Evolutionary conservation across 2,888 invertebrate species (phyloP), one percentile per base, ranked within the genome.

Genomic region (Plebejus anna): DNA sequence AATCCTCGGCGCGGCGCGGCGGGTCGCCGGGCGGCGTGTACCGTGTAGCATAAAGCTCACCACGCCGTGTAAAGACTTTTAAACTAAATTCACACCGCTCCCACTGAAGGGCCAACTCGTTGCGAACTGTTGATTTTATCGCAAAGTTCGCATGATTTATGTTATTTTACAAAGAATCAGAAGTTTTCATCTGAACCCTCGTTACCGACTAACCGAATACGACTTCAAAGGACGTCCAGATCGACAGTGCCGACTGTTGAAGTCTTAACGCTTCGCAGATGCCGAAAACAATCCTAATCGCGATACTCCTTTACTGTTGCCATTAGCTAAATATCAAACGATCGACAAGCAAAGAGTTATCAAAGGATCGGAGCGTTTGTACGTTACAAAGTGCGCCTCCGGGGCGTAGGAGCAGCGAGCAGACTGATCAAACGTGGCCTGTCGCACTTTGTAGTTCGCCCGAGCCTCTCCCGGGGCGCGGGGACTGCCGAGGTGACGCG

Each of bases 351-450:
- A 72, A 76, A 71, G 71, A 76, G 71, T 76, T 72, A 76, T 72
- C 71, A 76, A 76, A 72, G 71, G 71, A 55, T 57, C 11, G 57
- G 36, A 72, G 47, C 71, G 61, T 47, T 66, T 66, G 66, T 66
- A 75, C 38, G 88, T 86, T 84, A 90, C 92, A 92, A 92, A 92
- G 92, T 87, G 87, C 78, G 84, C 87, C 92, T 88, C 81, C 83
- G 90, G 90, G 84, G 85, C 85, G 85, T 85, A 88, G 88, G 90
- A 90, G 89, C 88, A 47, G 47, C 88, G 90, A 90, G 89, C 87
- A 85, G 91, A 90, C 92, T 91, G 92, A 92, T 93, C 92, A 92
- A 92, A 90, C 90, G 91, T 86, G 84, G 88, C 84, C 85, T 87
- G 86, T 88, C 84, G 86, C 86, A 88, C 87, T 84, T 89, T 84